Evolutionary conservation across 2,797 vertebrate species (phyloP), one percentile per base, ranked within the genome.

Genomic region (Melanotaenia maccullochi): DNA sequence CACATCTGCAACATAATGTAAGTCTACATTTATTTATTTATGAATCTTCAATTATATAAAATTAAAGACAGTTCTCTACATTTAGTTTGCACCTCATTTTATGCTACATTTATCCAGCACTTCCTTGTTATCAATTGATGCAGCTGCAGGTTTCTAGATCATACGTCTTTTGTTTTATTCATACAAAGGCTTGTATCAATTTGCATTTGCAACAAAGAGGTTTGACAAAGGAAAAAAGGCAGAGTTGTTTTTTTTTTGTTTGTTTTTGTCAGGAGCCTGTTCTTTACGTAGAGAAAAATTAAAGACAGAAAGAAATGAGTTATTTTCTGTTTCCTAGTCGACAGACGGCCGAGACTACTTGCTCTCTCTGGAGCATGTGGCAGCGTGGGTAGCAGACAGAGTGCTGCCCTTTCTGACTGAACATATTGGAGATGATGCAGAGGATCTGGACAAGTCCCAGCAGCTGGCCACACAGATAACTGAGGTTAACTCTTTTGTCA

Each of bases 1-100:
- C 96, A 68, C 98, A 99, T 81, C 93, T 99, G 22, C 97, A 98
- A 6, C 87, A 96, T 61, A 90, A 91, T 84, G 97, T 97, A 87
- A 86, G 85, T 65, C 2, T 33, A 9, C 36, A 5, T 56, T 55
- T n/a, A 3, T 56, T 55, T n/a, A 3, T 1, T 56, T 51, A 44
- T 2, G 5, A 44, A 44, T 2, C 16, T 8, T 42, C 16, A 16
- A 0, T 44, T 5, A 44, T 44, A 18, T 1, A 44, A 44, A 44
- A 44, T 44, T 20, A 20, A 42, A 6, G 4, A 3, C 16, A 42
- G 1, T 5, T 42, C 38, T 40, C 38, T 24, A 12, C 36, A 4
- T 54, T 55, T 18, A 4, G 1, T 56, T 54, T 52, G 5, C 4
- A 0, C 59, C 28, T 2, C 32, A 1, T 33, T 11, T 20, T 44